phyloP scores from a whole-genome alignment of 2,888 invertebrate species.

The Cephus nigrinus region DNA sequence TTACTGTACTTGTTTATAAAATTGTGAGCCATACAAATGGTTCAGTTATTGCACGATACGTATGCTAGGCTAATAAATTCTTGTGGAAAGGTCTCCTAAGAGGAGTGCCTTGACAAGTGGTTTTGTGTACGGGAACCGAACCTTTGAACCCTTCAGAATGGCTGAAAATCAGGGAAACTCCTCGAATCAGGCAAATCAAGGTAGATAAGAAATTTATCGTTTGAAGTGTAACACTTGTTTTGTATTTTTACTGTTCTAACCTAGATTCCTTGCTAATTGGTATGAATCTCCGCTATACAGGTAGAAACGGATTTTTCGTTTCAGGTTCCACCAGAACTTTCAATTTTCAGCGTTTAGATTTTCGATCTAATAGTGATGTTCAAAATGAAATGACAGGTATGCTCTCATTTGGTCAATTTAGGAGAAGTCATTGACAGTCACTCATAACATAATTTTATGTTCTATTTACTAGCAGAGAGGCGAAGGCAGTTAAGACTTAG shows the following conservation, averaged over 20 bases:
- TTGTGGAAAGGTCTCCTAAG: conserved; percentile 56
- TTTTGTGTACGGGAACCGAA: conserved; percentile 24
- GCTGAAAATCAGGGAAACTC: conserved; percentile 80
- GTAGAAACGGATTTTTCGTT: conserved; percentile 17
- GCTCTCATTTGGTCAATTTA: conserved; percentile 5
- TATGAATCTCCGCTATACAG: background rate
- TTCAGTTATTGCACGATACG: conserved; percentile 44
- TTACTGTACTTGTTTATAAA: background rate
- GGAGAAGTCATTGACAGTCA: background rate
- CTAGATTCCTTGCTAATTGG: background rate
- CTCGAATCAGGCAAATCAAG: conserved; percentile 72
- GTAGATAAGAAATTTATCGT: conserved; percentile 30
- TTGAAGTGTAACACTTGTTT: background rate
- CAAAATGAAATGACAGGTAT: conserved; percentile 63
- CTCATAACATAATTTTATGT: conserved; percentile 5
- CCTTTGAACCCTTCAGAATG: conserved; percentile 68
- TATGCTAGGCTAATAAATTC: conserved; percentile 52
- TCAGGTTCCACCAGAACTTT: conserved; percentile 56
- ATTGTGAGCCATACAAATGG: conserved; percentile 30
- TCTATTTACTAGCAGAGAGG: conserved; percentile 66
- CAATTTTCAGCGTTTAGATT: conserved; percentile 60
- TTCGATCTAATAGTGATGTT: conserved; percentile 59
- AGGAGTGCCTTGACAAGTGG: conserved; percentile 47
- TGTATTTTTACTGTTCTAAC: background rate
- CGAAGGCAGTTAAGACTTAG: conserved; percentile 73